phyloP scores from a whole-genome alignment of 2,797 vertebrate genomes.

The Diglossa cyanea region DNA sequence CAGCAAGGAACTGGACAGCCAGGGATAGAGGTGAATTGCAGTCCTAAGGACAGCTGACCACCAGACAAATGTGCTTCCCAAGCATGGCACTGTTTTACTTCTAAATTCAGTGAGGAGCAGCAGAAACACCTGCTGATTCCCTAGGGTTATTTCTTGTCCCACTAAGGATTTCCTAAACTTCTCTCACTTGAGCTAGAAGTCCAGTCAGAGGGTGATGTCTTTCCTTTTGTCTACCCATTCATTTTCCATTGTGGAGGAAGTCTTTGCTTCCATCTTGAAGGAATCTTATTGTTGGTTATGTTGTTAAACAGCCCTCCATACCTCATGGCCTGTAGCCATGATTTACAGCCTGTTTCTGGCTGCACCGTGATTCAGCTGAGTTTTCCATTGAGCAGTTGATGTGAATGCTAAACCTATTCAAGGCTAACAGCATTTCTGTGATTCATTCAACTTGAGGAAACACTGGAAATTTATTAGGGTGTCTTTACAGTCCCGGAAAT shows the following conservation, averaged over 20 bases:
- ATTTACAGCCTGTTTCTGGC: constrained; percentile 61
- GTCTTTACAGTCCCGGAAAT: constrained; percentile 74
- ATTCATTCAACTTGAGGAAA: constrained; percentile 70
- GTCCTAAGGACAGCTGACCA: background rate
- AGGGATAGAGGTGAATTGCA: accelerated
- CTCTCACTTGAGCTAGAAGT: background rate
- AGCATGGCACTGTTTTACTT: background rate
- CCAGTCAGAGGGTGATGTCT: background rate
- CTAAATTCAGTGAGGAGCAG: background rate
- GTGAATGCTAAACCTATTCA: constrained; percentile 50
- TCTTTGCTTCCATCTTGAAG: constrained; percentile 47
- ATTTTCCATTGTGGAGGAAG: background rate
- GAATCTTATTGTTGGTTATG: constrained; percentile 10
- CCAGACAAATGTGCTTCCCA: background rate
- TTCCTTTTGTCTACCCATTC: background rate
- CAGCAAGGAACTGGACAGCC: background rate
- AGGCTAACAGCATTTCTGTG: constrained; percentile 67
- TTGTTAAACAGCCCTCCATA: constrained; percentile 3
- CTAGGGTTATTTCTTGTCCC: background rate
- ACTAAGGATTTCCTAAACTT: background rate
- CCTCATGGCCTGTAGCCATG: background rate
- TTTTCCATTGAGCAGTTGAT: constrained; percentile 59
- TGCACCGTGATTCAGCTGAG: constrained; percentile 37
- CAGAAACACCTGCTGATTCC: background rate
- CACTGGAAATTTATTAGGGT: constrained; percentile 75